Evolutionary conservation across 2,888 invertebrate genomes (phyloP).

Genomic region (Ophion ellenae): DNA sequence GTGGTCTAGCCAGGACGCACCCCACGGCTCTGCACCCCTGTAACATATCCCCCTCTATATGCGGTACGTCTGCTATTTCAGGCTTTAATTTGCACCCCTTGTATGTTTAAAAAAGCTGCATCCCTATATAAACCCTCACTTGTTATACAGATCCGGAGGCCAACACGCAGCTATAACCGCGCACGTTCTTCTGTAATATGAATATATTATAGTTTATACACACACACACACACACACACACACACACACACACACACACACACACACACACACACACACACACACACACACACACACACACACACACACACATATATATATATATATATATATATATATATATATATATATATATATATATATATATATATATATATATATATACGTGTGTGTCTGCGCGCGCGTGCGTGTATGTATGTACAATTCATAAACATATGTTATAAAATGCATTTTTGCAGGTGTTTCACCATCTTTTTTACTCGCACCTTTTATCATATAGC

Average conservation of each 20-base stretch:
- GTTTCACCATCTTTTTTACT: neutral
- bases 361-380: slow-evolving; percentile 11
- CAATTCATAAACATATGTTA: neutral
- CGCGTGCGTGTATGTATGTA: neutral
- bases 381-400: neutral
- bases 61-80: slow-evolving; percentile 44
- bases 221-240: no score
- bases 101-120: slow-evolving; percentile 9
- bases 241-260: no score
- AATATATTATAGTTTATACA: no score
- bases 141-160: slow-evolving; percentile 33
- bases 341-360: neutral
- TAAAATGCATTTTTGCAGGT: neutral
- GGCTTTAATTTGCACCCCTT: slow-evolving; percentile 60
- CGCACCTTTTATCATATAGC: slow-evolving; percentile 28
- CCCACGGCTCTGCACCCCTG: neutral
- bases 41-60: slow-evolving; percentile 13
- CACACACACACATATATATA: no score
- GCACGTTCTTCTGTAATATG: neutral
- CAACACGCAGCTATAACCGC: slow-evolving; percentile 10
- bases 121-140: slow-evolving; percentile 35
- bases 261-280: no score
- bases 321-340: neutral
- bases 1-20: slow-evolving; percentile 36
- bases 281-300: no score